These are phyloP conservation scores for Gonatopus flavifemur DNA, from an alignment of 1,140 invertebrate species.

Conservation along the genomic window DNA sequence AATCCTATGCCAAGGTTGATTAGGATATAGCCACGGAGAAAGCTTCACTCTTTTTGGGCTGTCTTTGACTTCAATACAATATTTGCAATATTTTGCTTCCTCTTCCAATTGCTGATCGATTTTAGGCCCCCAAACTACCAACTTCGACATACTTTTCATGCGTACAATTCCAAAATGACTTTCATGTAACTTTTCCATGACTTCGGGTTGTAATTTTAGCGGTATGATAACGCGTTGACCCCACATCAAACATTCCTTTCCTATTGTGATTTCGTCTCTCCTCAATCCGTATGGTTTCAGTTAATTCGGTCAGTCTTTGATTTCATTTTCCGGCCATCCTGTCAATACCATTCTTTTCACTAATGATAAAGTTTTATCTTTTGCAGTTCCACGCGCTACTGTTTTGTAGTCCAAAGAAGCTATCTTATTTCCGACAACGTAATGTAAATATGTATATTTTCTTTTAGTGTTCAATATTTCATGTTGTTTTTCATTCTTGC, in stretches of 20 bases:
- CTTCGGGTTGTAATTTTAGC: conserved; percentile 6
- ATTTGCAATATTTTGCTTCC: conserved; percentile 3
- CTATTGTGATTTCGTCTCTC: conserved; percentile 1
- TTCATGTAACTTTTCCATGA: conserved; percentile 24
- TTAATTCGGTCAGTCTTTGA: not conserved
- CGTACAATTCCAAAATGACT: conserved; percentile 21
- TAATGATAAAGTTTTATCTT: conserved; percentile 3
- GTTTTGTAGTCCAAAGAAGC: not conserved
- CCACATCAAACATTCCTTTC: conserved; percentile 13
- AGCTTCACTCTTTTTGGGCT: conserved; percentile 22
- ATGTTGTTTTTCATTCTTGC: not conserved
- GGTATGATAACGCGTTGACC: conserved; percentile 18
- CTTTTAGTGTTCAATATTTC: not conserved
- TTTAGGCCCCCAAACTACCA: conserved; percentile 21
- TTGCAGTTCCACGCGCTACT: conserved; percentile 3
- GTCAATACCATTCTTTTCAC: not conserved
- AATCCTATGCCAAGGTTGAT: conserved; percentile 31
- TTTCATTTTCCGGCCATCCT: not conserved
- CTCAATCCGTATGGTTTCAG: conserved; percentile 1
- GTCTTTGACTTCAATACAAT: conserved; percentile 5
- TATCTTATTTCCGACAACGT: not conserved
- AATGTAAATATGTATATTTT: conserved; percentile 6
- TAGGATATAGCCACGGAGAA: conserved; percentile 36
- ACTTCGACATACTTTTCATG: conserved; percentile 26
- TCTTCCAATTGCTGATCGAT: conserved; percentile 2